These are phyloP conservation scores for Nephrotoma guestfalica DNA, from an alignment of 2,888 invertebrate species.

Conservation along the genomic window DNA sequence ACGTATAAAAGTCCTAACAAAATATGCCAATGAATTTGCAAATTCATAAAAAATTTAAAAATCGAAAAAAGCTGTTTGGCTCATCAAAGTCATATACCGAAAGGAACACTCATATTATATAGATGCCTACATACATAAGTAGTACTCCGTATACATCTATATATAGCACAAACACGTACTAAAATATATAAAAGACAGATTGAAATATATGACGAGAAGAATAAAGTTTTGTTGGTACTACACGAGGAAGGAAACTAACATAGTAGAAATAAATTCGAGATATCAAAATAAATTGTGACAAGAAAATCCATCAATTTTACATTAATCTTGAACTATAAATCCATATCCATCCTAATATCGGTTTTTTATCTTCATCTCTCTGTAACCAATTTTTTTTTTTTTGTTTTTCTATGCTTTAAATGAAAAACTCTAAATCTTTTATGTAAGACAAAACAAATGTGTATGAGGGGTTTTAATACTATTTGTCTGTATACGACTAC, in stretches of 20 bases:
- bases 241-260: neutral
- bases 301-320: neutral
- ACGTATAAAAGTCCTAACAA: neutral
- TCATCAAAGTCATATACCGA: neutral
- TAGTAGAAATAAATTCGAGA: neutral
- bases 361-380: neutral
- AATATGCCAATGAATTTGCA: neutral
- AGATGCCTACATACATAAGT: neutral
- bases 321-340: neutral
- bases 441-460: neutral
- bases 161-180: neutral
- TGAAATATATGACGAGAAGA: neutral
- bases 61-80: neutral
- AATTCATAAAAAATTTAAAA: neutral
- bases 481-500: neutral
- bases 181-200: neutral
- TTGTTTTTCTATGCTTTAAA: neutral
- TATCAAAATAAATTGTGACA: neutral
- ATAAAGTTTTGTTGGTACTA: neutral
- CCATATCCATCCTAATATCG: neutral
- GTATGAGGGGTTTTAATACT: neutral
- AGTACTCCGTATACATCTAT: neutral
- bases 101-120: neutral
- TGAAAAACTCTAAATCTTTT: neutral
- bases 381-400: neutral